Conservation (phyloP, 2,797 vertebrate species). For the Carduelis carduelis region DNA sequence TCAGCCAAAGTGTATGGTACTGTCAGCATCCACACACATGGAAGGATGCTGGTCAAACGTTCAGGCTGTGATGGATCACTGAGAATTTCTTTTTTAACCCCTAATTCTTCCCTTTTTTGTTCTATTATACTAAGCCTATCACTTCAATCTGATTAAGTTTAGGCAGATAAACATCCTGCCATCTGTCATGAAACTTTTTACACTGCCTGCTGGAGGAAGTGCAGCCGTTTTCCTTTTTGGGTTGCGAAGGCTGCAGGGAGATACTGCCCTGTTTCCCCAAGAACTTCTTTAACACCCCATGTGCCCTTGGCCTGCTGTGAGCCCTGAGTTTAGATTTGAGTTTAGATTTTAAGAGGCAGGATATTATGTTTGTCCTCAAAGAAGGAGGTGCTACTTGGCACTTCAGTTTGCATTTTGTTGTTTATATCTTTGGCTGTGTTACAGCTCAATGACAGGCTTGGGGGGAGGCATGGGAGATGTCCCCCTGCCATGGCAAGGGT, state of each 20-base stretch:
- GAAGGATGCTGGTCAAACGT: neutral
- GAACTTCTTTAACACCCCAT: neutral
- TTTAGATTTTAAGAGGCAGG: neutral
- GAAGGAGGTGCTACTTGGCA: neutral
- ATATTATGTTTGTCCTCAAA: neutral
- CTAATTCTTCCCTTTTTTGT: constrained; percentile 9
- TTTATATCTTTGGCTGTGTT: rapidly evolving
- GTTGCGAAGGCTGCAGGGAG: neutral
- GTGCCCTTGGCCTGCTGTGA: neutral
- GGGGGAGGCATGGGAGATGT: neutral
- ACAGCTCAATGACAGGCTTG: neutral
- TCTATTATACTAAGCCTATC: neutral
- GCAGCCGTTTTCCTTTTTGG: neutral
- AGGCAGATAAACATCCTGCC: constrained; percentile 48
- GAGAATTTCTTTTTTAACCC: neutral
- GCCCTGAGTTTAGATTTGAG: neutral
- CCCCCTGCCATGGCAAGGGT: rapidly evolving
- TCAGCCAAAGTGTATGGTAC: neutral
- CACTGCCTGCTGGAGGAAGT: neutral
- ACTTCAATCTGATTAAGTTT: constrained; percentile 10
- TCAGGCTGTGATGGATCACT: neutral
- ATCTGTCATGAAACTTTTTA: constrained; percentile 11
- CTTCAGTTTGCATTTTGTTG: neutral
- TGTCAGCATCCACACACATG: neutral
- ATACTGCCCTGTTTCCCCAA: neutral